Percentiles rank a stretch among this genome's conserved stretches.
Conservation (phyloP, 2,888 invertebrate genomes). For the Cosmia pyralina region DNA sequence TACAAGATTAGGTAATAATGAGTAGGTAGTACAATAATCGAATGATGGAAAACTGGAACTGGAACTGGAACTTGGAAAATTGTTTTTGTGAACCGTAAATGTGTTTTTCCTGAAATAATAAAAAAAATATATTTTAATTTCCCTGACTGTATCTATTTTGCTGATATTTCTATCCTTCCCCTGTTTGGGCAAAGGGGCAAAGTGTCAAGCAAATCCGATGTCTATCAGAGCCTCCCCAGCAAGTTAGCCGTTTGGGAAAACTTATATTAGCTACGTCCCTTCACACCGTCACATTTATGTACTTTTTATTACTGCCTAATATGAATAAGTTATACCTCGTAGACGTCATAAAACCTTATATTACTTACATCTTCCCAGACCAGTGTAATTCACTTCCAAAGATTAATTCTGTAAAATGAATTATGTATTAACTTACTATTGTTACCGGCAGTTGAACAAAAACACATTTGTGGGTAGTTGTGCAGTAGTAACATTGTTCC, state of each 20-base stretch:
- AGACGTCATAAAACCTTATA: slow-evolving; percentile 45
- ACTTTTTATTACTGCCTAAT: slow-evolving; percentile 52
- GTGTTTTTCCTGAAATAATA: too few relatives aligned
- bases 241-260: slow-evolving; percentile 44
- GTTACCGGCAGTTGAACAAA: slow-evolving; percentile 67
- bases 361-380: slow-evolving; percentile 34
- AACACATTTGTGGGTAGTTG: slow-evolving; percentile 60
- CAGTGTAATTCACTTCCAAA: slow-evolving; percentile 44
- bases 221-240: neutral
- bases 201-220: slow-evolving; percentile 4
- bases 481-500: slow-evolving; percentile 16
- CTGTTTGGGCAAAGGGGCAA: neutral
- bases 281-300: slow-evolving; percentile 37
- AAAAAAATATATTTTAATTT: too few relatives aligned
- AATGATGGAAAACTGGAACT: too few relatives aligned
- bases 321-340: slow-evolving; percentile 57
- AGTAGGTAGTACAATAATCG: too few relatives aligned
- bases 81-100: too few relatives aligned
- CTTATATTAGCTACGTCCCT: slow-evolving; percentile 38
- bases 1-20: too few relatives aligned
- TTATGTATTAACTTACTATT: slow-evolving; percentile 71
- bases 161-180: neutral
- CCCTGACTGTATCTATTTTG: too few relatives aligned
- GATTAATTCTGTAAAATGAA: slow-evolving; percentile 72
- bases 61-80: too few relatives aligned